Conservation (phyloP, 2,888 invertebrate species). For the Elmis aenea region DNA sequence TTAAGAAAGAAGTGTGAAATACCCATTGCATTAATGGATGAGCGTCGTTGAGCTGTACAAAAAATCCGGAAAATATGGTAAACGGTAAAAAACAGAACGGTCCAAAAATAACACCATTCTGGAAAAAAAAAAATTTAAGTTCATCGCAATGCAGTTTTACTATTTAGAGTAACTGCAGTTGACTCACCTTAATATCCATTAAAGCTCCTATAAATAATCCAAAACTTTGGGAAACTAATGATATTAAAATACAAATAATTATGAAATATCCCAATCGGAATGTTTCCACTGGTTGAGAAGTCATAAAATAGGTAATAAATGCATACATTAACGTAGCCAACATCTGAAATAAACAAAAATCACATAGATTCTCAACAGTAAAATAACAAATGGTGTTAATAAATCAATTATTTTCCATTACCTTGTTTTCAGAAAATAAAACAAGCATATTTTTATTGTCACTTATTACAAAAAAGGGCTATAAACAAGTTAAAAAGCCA, state of each 20-base stretch:
- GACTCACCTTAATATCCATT: constrained; percentile 68
- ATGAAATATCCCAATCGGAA: constrained; percentile 68
- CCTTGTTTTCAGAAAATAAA: too few species aligned
- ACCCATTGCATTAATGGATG: constrained; percentile 76
- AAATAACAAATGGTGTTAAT: too few species aligned
- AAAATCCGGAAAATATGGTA: constrained; percentile 88
- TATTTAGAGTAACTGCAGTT: background rate
- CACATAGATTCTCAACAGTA: too few species aligned
- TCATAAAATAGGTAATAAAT: constrained; percentile 77
- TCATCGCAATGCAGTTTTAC: too few species aligned
- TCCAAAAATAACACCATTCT: constrained; percentile 87
- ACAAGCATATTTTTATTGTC: too few species aligned
- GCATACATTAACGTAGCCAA: constrained; percentile 66
- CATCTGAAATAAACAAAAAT: constrained; percentile 52
- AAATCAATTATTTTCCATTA: too few species aligned
- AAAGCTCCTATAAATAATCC: constrained; percentile 82
- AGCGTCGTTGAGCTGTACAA: constrained; percentile 77
- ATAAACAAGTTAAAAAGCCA: too few species aligned
- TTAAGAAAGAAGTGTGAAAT: constrained; percentile 82
- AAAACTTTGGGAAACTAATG: constrained; percentile 79
- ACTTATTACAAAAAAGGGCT: too few species aligned
- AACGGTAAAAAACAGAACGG: constrained; percentile 85
- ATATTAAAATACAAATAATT: constrained; percentile 68
- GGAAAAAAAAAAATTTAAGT: constrained; percentile 40
- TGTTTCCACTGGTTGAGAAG: constrained; percentile 76